These are phyloP conservation scores for Cephonodes hylas DNA, from an alignment of 2,888 invertebrate species.

Conservation along the genomic window DNA sequence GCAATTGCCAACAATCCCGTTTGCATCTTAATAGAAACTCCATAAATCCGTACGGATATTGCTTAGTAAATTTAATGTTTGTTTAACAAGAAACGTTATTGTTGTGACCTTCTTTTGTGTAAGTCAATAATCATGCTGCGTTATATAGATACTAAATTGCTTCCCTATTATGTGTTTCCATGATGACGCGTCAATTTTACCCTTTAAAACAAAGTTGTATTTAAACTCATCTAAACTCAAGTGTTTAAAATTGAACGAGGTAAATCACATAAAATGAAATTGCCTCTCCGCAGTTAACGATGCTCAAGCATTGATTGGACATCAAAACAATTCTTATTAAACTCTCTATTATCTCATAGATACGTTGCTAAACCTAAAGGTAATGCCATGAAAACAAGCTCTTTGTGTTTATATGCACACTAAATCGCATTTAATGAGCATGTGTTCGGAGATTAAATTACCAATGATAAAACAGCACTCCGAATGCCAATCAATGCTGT, in stretches of 20 bases:
- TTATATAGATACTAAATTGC: no score
- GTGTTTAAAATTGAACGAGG: no score
- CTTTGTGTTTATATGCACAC: neutral
- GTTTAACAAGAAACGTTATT: no score
- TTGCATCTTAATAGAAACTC: neutral
- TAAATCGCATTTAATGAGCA: neutral
- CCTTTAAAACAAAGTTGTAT: no score
- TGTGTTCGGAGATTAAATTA: constrained; percentile 1
- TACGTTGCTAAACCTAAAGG: neutral
- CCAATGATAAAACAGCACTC: neutral
- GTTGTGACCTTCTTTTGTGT: no score
- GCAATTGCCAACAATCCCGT: constrained; percentile 13
- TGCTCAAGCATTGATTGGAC: no score
- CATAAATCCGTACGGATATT: neutral
- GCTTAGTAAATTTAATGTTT: neutral
- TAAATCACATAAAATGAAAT: no score
- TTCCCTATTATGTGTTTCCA: neutral
- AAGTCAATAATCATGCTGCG: no score
- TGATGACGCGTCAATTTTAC: neutral
- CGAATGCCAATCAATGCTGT: neutral
- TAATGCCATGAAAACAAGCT: neutral
- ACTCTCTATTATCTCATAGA: no score
- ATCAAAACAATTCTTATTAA: no score
- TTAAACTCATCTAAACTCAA: no score
- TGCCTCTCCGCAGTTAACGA: no score